Evolutionary conservation across 2,113 vertebrate genomes (phyloP).

Genomic region (Myocastor coypus): DNA sequence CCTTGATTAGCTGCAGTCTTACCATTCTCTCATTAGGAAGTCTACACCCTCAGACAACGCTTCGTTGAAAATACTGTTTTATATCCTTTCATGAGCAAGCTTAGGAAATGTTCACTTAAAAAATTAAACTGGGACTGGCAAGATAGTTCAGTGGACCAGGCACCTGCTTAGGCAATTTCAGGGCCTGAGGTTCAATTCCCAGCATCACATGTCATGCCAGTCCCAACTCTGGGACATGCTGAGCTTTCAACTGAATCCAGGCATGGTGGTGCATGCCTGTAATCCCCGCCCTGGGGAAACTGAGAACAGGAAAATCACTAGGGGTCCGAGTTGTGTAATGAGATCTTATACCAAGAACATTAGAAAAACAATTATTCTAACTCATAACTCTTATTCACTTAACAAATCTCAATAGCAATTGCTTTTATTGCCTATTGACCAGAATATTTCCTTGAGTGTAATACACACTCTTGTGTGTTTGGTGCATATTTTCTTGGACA

Average conservation of each 20-base stretch:
- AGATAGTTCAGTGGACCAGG: no score
- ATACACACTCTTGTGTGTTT: background rate
- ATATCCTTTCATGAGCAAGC: background rate
- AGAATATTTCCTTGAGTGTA: background rate
- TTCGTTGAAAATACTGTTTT: background rate
- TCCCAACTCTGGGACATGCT: no score
- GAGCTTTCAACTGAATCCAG: no score
- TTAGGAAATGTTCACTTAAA: background rate
- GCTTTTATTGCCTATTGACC: background rate
- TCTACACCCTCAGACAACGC: background rate
- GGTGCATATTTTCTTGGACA: background rate
- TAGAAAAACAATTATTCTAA: no score
- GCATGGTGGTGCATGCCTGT: no score
- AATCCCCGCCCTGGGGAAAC: no score
- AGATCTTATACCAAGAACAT: no score
- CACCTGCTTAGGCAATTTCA: no score
- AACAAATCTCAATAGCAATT: background rate
- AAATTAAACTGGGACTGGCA: background rate
- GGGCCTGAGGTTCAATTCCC: no score
- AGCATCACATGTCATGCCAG: no score
- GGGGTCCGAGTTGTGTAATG: no score
- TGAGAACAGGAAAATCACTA: no score
- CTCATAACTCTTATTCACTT: background rate
- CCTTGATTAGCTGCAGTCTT: background rate
- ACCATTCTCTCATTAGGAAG: accelerated